Conservation (phyloP, 1,140 invertebrate genomes). For the Pachyrhynchus sulphureomaculatus region DNA sequence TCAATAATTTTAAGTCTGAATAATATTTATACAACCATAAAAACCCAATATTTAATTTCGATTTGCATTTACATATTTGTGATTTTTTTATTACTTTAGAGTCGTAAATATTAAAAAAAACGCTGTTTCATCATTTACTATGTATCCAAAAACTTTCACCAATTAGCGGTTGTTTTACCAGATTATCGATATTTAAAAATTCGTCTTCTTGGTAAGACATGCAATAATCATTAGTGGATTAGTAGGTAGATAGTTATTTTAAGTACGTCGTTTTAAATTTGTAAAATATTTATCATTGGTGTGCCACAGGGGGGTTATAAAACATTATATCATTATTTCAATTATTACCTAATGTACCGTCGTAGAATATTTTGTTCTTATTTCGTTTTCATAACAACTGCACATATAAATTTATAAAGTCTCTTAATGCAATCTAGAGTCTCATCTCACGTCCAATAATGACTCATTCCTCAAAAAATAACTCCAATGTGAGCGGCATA, state of each 20-base stretch:
- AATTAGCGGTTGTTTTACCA: not conserved
- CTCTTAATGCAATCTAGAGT: no score
- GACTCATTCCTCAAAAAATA: no score
- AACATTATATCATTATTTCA: no score
- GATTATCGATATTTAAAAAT: slow-evolving; percentile 1
- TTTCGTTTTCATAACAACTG: no score
- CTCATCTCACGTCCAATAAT: no score
- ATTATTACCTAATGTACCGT: no score
- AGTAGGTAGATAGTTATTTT: not conserved
- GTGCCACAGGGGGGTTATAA: not conserved
- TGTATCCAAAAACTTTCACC: not conserved
- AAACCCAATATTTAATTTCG: not conserved
- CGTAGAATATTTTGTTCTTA: no score
- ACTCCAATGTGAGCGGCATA: no score
- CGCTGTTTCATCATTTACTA: not conserved
- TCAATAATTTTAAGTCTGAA: not conserved
- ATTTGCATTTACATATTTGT: not conserved
- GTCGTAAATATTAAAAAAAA: not conserved
- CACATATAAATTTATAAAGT: no score
- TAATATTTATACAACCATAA: not conserved
- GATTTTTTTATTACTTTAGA: not conserved
- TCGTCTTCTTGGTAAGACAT: not conserved
- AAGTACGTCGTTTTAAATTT: not conserved
- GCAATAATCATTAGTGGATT: not conserved
- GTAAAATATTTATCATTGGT: not conserved